Percentiles rank a stretch among this genome's conserved stretches.
Conservation (phyloP, 2,797 vertebrate genomes). For the Gastrophryne carolinensis region DNA sequence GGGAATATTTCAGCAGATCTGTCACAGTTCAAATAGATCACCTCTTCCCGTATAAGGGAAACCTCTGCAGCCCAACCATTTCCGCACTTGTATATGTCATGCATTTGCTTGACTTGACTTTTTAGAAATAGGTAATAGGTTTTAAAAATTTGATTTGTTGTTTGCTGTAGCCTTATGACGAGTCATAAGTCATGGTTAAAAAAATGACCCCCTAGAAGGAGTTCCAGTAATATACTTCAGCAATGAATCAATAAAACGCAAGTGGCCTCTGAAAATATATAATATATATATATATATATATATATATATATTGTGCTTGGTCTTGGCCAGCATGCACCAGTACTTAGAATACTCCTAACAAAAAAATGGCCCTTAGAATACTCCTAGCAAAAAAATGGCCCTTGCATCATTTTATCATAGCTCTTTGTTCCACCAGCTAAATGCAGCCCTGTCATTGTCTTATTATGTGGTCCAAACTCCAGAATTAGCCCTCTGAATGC, state of each 20-base stretch:
- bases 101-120: background rate
- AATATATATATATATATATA: too few relatives aligned
- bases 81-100: slow-evolving; percentile 4
- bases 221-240: background rate
- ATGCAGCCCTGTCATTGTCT: too few relatives aligned
- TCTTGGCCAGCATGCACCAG: too few relatives aligned
- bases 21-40: background rate
- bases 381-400: too few relatives aligned
- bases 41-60: background rate
- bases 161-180: background rate
- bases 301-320: too few relatives aligned
- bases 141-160: background rate
- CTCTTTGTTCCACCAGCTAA: too few relatives aligned
- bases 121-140: background rate
- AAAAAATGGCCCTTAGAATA: too few relatives aligned
- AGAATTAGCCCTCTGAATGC: too few relatives aligned
- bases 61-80: background rate
- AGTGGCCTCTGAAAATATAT: too few relatives aligned
- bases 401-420: too few relatives aligned
- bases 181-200: background rate
- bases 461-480: too few relatives aligned
- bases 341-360: too few relatives aligned
- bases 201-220: background rate
- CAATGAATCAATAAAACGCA: background rate
- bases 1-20: background rate